Conservation (phyloP, 2,113 vertebrate species). For the Myiopsitta monachus region DNA sequence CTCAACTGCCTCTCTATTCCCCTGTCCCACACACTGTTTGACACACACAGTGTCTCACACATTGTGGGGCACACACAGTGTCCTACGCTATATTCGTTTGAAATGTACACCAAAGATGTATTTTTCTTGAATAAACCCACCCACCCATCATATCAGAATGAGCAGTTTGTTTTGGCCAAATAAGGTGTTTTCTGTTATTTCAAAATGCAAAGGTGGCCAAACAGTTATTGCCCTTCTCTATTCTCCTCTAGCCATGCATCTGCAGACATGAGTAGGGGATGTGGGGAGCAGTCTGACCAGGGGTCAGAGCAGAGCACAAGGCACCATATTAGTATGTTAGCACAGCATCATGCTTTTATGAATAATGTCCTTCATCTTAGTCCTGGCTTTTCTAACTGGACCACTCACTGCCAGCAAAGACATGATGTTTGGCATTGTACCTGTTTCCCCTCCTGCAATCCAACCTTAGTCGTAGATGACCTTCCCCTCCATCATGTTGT, state of each 20-base stretch:
- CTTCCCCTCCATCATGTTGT: background rate
- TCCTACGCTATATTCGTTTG: background rate
- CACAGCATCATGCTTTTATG: background rate
- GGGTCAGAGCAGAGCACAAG: background rate
- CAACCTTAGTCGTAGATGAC: background rate
- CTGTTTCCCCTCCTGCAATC: background rate
- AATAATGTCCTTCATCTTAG: background rate
- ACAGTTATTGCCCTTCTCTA: background rate
- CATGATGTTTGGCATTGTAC: fast-evolving
- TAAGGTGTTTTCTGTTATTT: background rate
- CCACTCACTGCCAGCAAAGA: background rate
- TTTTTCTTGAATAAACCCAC: background rate
- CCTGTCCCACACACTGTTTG: background rate
- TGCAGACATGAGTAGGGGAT: background rate
- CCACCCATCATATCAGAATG: background rate
- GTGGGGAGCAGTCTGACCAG: fast-evolving
- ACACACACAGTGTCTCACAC: no score
- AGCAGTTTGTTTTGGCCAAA: background rate
- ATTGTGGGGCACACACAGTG: no score
- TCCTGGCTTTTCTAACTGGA: background rate
- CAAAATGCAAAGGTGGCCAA: background rate
- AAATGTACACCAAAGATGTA: background rate
- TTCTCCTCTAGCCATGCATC: background rate
- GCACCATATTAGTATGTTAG: fast-evolving
- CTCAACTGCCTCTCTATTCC: background rate